These are phyloP conservation scores for Trachops cirrhosus DNA, from an alignment of 2,797 vertebrate genomes.

Conservation along the genomic window DNA sequence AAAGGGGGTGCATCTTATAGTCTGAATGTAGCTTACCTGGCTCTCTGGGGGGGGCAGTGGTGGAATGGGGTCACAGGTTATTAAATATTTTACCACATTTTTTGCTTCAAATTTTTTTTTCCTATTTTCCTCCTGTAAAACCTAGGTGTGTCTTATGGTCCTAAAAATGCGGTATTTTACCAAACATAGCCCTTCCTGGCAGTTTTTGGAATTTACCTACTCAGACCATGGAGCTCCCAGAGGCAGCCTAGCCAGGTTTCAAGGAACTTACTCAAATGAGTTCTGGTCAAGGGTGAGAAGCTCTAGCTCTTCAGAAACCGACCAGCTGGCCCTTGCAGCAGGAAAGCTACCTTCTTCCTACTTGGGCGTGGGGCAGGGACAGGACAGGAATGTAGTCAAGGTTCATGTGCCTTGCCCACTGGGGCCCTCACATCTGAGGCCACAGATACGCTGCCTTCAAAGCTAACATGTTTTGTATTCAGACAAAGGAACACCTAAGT, in stretches of 20 bases:
- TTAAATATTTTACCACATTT: too few relatives aligned
- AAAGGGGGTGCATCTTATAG: too few relatives aligned
- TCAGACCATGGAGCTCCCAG: background rate
- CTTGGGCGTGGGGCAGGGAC: background rate
- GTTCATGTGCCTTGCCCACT: rapidly evolving
- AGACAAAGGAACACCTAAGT: background rate
- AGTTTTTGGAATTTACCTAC: rapidly evolving
- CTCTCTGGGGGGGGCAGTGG: too few relatives aligned
- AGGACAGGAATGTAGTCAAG: too few relatives aligned
- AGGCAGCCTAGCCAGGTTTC: background rate
- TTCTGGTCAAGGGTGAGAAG: background rate
- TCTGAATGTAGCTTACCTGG: too few relatives aligned
- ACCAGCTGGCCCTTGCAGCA: background rate
- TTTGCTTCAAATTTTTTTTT: too few relatives aligned
- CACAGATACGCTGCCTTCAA: background rate
- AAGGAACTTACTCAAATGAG: background rate
- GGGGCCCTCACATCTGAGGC: background rate
- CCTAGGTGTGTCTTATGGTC: too few relatives aligned
- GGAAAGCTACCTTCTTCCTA: background rate
- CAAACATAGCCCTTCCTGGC: rapidly evolving
- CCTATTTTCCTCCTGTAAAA: too few relatives aligned
- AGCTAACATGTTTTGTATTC: background rate
- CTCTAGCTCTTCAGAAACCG: background rate
- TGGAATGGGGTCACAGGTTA: too few relatives aligned
- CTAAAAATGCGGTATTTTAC: too few relatives aligned